phyloP scores from a whole-genome alignment of 1,140 invertebrate species.

The Manduca sexta region DNA sequence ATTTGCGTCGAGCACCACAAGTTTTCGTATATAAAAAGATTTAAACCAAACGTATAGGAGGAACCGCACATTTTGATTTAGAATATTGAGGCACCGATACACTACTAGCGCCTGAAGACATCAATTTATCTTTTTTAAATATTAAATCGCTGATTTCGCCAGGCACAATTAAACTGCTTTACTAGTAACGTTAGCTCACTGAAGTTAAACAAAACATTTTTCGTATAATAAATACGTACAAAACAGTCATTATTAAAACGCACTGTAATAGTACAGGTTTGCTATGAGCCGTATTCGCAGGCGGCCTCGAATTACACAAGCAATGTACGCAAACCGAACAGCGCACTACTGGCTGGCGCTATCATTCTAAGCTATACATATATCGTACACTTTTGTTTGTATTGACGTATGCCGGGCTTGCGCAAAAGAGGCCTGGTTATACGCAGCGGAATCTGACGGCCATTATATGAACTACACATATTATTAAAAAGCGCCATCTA shows the following conservation, averaged over 20 bases:
- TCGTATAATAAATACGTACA: conserved; percentile 30
- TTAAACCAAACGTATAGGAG: conserved; percentile 14
- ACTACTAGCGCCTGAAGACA: conserved; percentile 16
- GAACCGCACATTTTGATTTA: conserved; percentile 24
- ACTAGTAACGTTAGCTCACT: conserved; percentile 31
- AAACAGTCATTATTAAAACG: conserved; percentile 43
- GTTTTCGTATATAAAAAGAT: conserved; percentile 8
- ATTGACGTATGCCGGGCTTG: conserved; percentile 58
- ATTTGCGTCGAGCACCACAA: background rate
- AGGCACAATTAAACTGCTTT: conserved; percentile 24
- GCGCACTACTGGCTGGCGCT: conserved; percentile 55
- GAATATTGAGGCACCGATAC: conserved; percentile 11
- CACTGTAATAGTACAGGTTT: conserved; percentile 42
- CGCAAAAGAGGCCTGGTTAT: conserved; percentile 22
- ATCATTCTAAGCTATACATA: conserved; percentile 52
- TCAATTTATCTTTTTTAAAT: conserved; percentile 15
- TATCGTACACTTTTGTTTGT: conserved; percentile 58
- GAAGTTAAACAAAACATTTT: conserved; percentile 20
- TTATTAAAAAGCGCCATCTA: conserved; percentile 13
- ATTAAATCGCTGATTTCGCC: conserved; percentile 22
- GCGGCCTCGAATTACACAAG: conserved; percentile 50
- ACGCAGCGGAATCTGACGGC: background rate
- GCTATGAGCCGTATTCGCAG: conserved; percentile 41
- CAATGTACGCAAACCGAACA: conserved; percentile 51
- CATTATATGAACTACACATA: background rate